Base-by-base conservation (phyloP, 2,797 vertebrate genomes). In the Mareca strepera region DNA sequence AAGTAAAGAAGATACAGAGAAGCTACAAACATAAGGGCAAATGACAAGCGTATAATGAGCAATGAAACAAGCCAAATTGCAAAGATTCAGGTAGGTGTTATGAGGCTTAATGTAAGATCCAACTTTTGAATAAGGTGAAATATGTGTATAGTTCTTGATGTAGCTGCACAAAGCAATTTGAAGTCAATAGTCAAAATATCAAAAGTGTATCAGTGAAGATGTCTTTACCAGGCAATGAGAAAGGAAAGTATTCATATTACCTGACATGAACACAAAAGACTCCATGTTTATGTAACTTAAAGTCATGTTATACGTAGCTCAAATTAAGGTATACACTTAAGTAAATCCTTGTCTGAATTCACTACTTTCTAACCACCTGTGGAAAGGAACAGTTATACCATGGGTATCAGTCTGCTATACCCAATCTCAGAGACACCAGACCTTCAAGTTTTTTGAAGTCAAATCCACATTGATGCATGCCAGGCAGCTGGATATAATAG, bases 221-320 rank as follows among this genome's bases (percentile, higher is more conserved):
- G 16, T 37, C 29, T 20, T 82, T n/a, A 66, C 17, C 5, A 85
- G 35, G 37, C 2, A 66, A 52, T 41, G 58, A 64, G 75, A 18
- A 79, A 66, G 8, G 75, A 18, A 79, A 66, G 10, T 21, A 62
- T 11, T 11, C 37, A 29, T 43, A 31, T 55, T 48, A 37, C 16
- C 22, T 63, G 58, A 23, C 26, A 25, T 13, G 22, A 72, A 33
- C 26, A 41, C 6, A 56, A 43, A 46, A 11, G 11, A 50, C 11
- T 75, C 8, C 18, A 4, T 10, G 3, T 64, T 70, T 52, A 6
- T 46, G n/a, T 22, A 72, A 67, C 4, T 37, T 70, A n/a, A 60
- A 66, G 8, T 39, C 66, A 22, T 13, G 3, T 13, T 18, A 29
- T 50, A 46, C 0, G 0, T 46, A 55, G 60, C 11, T 60, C 59